Percentiles rank a stretch among this genome's conserved stretches.
These are phyloP conservation scores for Bombus impatiens DNA, from an alignment of 1,140 invertebrate species.

Conservation along the genomic window DNA sequence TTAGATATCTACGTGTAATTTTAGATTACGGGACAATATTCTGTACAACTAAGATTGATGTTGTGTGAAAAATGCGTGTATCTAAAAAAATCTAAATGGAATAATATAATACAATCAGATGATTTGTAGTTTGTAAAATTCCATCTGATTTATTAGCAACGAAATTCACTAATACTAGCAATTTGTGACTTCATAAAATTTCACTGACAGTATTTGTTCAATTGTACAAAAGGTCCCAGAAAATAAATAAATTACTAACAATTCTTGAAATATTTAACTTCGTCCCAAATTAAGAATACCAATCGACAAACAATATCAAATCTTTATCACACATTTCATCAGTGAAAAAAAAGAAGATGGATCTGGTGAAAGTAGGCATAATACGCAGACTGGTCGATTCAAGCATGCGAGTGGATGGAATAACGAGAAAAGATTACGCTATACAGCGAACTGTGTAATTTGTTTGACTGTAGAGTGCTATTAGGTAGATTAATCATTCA, in stretches of 20 bases:
- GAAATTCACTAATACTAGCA: too few relatives aligned
- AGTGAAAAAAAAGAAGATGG: too few relatives aligned
- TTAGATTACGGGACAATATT: too few relatives aligned
- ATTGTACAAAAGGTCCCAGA: too few relatives aligned
- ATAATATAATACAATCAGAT: not conserved
- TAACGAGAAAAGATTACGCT: constrained; percentile 35
- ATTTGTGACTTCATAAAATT: too few relatives aligned
- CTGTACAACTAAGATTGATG: too few relatives aligned
- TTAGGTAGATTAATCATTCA: constrained; percentile 43
- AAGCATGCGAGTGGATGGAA: not conserved
- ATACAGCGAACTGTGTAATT: constrained; percentile 33
- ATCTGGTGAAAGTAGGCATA: not conserved
- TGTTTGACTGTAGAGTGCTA: constrained; percentile 22
- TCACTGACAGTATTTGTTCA: too few relatives aligned
- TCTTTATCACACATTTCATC: not conserved
- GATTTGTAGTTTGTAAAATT: not conserved
- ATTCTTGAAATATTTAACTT: not conserved
- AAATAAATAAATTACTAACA: not conserved
- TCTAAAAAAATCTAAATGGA: too few relatives aligned
- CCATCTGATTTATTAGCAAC: too few relatives aligned
- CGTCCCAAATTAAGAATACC: not conserved
- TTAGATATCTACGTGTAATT: too few relatives aligned
- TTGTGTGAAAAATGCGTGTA: too few relatives aligned
- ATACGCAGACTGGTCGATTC: not conserved
- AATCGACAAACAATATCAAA: not conserved